A percentile compares a stretch with the other conserved stretches of the same genome.
Evolutionary conservation across 2,888 invertebrate genomes (phyloP).

Genomic region (Meta bourneti): DNA sequence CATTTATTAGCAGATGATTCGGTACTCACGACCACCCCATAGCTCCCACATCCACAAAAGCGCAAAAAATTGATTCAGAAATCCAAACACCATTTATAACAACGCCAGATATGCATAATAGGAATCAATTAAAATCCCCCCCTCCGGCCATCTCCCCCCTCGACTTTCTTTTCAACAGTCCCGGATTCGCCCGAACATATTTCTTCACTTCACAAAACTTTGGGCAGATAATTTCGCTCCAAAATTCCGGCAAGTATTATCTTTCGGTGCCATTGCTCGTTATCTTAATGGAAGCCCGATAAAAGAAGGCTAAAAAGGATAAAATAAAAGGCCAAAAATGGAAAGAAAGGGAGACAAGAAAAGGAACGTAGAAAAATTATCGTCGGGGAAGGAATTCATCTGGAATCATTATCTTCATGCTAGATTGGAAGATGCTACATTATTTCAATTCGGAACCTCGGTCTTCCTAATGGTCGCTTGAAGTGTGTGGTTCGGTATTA

Average conservation of each 20-base stretch:
- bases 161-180: constrained; percentile 20
- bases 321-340: constrained; percentile 33
- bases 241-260: constrained; percentile 29
- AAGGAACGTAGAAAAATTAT: constrained; percentile 41
- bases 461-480: constrained; percentile 52
- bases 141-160: background rate
- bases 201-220: constrained; percentile 25
- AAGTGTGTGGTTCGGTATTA: constrained; percentile 28
- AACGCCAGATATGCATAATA: constrained; percentile 22
- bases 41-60: too few species aligned
- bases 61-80: background rate
- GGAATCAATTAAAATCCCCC: constrained; percentile 39
- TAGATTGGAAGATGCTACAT: constrained; percentile 66
- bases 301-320: constrained; percentile 52
- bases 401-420: constrained; percentile 71
- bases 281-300: constrained; percentile 60
- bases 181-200: constrained; percentile 13
- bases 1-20: too few species aligned
- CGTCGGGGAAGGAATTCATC: constrained; percentile 62
- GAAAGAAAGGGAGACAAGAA: constrained; percentile 3
- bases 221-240: constrained; percentile 7
- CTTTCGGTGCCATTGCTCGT: constrained; percentile 53
- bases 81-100: constrained; percentile 31
- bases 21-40: too few species aligned
- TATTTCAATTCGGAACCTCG: constrained; percentile 52